Evolutionary conservation across 2,113 vertebrate species (phyloP), one percentile per base, ranked within the genome.

Genomic region (Mixornis gularis): DNA sequence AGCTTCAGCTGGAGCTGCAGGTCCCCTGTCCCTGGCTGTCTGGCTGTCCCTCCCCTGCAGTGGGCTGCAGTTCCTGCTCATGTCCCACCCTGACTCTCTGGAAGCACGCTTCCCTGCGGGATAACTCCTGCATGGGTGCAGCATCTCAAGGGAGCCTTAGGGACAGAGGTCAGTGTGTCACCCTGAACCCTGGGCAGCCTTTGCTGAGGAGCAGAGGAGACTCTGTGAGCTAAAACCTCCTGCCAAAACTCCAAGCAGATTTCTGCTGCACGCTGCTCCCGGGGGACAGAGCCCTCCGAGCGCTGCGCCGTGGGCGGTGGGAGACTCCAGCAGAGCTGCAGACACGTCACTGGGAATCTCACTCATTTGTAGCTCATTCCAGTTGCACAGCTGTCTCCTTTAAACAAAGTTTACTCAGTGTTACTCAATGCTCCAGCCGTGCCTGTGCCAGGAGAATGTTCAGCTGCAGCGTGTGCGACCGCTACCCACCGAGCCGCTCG

Each of bases 361-460:
- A 18, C 85, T 89, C 65, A 15, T 84, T 56, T 87, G 89, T 34
- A 79, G 94, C 70, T 93, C 92, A 62, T 93, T 89, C 95, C 95
- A 92, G 81, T 86, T 59, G 51, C 88, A 58, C 96, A 97, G 96
- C 95, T 97, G 96, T 83, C 94, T 95, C 74, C 87, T 94, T 90
- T 94, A 95, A 95, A 90, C 87, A 72, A 85, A 95, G 90, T 90
- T 89, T 79, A 64, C 87, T 91, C 53, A 51, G 38, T 0, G 26
- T 77, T 93, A 13, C 84, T 93, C 10, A 68, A 43, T 3, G 80
- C 69, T 93, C 20, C 14, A 52, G 34, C 80, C 89, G 40, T 38
- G 82, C 55, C 64, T 93, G 73, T 80, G 84, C 95, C 92, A 91
- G 84, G 49, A 85, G 90, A 77, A 32, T 2, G 65, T 12, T 92